Conservation (phyloP, 2,888 invertebrate species). For the Cheilosia pagana region DNA sequence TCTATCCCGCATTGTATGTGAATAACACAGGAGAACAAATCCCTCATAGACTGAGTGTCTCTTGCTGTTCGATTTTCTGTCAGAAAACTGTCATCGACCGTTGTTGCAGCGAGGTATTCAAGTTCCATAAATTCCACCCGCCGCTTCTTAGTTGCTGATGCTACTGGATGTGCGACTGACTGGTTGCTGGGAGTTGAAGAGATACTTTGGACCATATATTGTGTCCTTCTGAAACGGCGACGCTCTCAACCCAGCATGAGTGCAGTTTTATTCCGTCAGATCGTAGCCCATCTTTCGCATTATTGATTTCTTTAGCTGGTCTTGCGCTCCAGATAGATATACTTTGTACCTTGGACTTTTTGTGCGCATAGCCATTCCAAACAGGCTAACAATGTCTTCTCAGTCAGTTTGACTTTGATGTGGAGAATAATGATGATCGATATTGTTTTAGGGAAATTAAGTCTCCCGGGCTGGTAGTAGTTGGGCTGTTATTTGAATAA, state of each 20-base stretch:
- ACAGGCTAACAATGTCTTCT: slow-evolving; percentile 30
- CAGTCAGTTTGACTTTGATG: slow-evolving; percentile 34
- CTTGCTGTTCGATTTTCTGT: slow-evolving; percentile 58
- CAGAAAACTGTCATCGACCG: slow-evolving; percentile 64
- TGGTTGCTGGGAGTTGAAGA: slow-evolving; percentile 36
- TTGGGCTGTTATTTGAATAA: background rate
- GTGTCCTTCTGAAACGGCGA: slow-evolving; percentile 21
- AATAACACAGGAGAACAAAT: slow-evolving; percentile 47
- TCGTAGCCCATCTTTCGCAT: slow-evolving; percentile 44
- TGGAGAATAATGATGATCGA: slow-evolving; percentile 26
- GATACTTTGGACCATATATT: slow-evolving; percentile 38
- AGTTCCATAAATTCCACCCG: slow-evolving; percentile 73
- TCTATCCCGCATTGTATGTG: slow-evolving; percentile 15
- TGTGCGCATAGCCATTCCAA: background rate
- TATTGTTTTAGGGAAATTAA: background rate
- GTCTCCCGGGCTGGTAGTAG: background rate
- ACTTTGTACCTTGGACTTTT: background rate
- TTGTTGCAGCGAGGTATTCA: slow-evolving; percentile 54
- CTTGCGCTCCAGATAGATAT: background rate
- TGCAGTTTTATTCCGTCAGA: slow-evolving; percentile 41
- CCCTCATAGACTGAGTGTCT: slow-evolving; percentile 71
- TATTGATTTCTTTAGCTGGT: background rate
- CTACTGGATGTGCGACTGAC: slow-evolving; percentile 10
- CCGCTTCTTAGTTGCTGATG: slow-evolving; percentile 44
- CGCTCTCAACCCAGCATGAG: slow-evolving; percentile 8